Conservation (phyloP, 1,140 invertebrate species). For the Cydia amplana region DNA sequence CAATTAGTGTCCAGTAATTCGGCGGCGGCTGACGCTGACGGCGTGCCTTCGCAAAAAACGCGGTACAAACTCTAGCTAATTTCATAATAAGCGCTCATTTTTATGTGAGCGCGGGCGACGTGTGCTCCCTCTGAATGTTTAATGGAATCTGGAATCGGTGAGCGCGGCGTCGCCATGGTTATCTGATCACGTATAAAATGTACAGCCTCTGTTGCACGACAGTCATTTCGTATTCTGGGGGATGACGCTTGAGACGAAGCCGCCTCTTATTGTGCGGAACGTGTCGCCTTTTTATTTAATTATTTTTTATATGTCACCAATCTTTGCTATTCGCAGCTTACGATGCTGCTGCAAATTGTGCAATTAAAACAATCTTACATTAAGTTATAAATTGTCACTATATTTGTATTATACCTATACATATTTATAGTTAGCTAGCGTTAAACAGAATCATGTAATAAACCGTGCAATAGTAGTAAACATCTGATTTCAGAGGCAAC, state of each 20-base stretch:
- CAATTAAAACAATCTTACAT: no score
- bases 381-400: no score
- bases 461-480: no score
- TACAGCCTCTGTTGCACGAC: conserved; percentile 47
- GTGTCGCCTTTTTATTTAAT: background rate
- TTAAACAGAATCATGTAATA: no score
- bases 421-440: no score
- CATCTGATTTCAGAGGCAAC: no score
- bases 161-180: conserved; percentile 47
- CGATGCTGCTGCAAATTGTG: no score
- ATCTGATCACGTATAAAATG: conserved; percentile 61
- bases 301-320: background rate
- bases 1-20: conserved; percentile 77
- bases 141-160: conserved; percentile 60
- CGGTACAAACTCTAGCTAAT: conserved; percentile 66
- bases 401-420: no score
- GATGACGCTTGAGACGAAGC: conserved; percentile 53
- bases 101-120: conserved; percentile 64
- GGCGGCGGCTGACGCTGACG: conserved; percentile 59
- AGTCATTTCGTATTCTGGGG: conserved; percentile 61
- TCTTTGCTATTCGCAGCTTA: no score
- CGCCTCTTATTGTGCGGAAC: conserved; percentile 46
- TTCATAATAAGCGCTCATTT: conserved; percentile 77
- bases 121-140: conserved; percentile 68
- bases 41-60: conserved; percentile 64